Conservation (phyloP, 2,113 vertebrate species). For the Dicaeum eximium region DNA sequence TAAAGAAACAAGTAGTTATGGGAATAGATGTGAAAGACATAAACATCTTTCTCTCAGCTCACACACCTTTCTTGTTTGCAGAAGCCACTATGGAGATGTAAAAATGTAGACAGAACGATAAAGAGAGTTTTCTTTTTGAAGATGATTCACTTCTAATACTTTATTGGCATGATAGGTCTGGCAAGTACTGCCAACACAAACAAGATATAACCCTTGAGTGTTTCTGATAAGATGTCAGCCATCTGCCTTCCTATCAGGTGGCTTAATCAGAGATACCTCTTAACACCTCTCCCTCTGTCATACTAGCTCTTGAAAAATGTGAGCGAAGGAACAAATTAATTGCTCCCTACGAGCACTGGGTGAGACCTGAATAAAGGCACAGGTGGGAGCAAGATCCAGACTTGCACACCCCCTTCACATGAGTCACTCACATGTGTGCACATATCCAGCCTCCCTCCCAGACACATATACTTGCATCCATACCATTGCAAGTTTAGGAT, state of each 20-base stretch:
- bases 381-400: not conserved
- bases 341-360: not conserved
- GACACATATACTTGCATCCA: not conserved
- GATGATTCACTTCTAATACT: constrained; percentile 37
- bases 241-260: constrained; percentile 26
- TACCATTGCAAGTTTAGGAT: not conserved
- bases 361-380: constrained; percentile 9
- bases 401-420: not conserved
- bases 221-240: constrained; percentile 52
- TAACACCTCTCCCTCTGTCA: constrained; percentile 35
- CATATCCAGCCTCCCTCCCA: not conserved
- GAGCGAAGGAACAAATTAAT: constrained; percentile 34
- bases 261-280: constrained; percentile 42
- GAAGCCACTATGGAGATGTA: constrained; percentile 10
- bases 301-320: constrained; percentile 2
- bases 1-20: not conserved
- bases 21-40: not conserved
- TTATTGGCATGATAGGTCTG: constrained; percentile 19
- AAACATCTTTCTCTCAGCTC: not conserved
- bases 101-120: constrained; percentile 33
- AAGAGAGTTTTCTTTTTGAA: constrained; percentile 20
- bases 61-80: constrained; percentile 6
- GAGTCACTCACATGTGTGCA: not conserved
- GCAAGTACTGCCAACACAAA: not conserved
- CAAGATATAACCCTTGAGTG: constrained; percentile 17